Base-by-base conservation (phyloP, 2,888 invertebrate species). In the Cremastinae sp. region DNA sequence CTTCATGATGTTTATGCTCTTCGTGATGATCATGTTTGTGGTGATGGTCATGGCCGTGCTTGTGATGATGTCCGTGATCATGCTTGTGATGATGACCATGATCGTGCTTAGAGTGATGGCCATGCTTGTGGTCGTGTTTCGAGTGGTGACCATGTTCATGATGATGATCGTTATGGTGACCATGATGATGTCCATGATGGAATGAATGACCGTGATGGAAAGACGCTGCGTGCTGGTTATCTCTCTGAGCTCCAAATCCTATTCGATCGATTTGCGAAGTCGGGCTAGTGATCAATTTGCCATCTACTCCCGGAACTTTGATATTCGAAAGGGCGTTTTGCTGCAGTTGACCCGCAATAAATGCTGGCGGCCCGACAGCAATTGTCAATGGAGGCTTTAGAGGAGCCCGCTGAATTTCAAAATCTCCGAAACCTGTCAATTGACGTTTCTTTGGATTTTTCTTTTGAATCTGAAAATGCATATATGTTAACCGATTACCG, bases 21-120 rank as follows among this genome's bases (percentile, higher is more conserved):
- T 84, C 83, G n/a, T 85, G 79, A 69, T 86, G 87, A 0, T 66
- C 77, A 41, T 83, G 81, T 7, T 75, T 68, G 8, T 81, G 78
- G n/a, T 79, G 75, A 49, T 81, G 80, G 5, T 76, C 81, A 14
- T 81, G 85, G 0, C 76, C 79, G 2, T 86, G 83, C 1, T 84
- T 82, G 43, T 85, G 85, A 2, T 82, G 78, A 22, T 84, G 84
- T 0, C 73, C 78, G n/a, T 84, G 84, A 1, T 75, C 78, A 12
- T 82, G 81, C 5, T 79, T 74, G 12, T 82, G 75, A 66, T 79
- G 72, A 37, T 81, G 81, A 9, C 78, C 79, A 39, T 82, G 82
- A n/a, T 88, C 74, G 41, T 82, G 87, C 14, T 85, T 79, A 55
- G 87, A 86, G 1, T 83, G 77, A 16, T 85, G 86, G 22, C 83